phyloP scores from a whole-genome alignment of 2,113 vertebrate genomes.

The Leptosomus discolor region DNA sequence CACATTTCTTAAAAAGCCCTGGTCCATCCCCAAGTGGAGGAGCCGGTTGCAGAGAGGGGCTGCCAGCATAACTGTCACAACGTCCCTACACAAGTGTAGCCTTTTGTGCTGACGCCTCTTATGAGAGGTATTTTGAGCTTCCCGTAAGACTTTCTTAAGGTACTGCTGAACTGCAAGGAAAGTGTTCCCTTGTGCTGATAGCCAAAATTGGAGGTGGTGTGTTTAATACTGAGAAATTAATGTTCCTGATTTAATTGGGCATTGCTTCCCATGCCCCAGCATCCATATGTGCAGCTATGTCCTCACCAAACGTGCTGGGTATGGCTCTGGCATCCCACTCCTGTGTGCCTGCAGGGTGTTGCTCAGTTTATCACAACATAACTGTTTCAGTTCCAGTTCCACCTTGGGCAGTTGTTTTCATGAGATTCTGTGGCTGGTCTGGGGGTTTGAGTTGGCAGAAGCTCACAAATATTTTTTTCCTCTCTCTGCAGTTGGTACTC shows the following conservation, averaged over 20 bases:
- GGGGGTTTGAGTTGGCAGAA: not conserved
- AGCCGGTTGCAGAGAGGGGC: not conserved
- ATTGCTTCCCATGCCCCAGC: not conserved
- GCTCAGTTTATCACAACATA: not conserved
- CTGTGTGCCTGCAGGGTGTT: fast-evolving
- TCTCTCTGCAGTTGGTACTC: not conserved
- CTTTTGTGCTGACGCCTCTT: not conserved
- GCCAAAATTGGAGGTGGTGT: not conserved
- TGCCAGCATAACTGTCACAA: not conserved
- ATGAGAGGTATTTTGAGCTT: not conserved
- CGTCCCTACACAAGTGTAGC: fast-evolving
- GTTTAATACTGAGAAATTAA: not conserved
- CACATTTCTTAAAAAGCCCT: not conserved
- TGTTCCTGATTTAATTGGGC: not conserved
- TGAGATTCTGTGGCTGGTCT: not conserved
- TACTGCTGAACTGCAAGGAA: not conserved
- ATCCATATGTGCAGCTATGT: not conserved
- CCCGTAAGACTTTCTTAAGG: not conserved
- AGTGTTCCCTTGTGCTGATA: not conserved
- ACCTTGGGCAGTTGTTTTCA: not conserved
- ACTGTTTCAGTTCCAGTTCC: not conserved
- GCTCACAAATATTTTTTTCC: not conserved
- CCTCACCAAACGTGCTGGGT: not conserved
- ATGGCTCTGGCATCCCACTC: fast-evolving
- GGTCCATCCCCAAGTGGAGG: not conserved